Evolutionary conservation across 2,113 vertebrate genomes (phyloP).

Genomic region (Chloropsis hardwickii): DNA sequence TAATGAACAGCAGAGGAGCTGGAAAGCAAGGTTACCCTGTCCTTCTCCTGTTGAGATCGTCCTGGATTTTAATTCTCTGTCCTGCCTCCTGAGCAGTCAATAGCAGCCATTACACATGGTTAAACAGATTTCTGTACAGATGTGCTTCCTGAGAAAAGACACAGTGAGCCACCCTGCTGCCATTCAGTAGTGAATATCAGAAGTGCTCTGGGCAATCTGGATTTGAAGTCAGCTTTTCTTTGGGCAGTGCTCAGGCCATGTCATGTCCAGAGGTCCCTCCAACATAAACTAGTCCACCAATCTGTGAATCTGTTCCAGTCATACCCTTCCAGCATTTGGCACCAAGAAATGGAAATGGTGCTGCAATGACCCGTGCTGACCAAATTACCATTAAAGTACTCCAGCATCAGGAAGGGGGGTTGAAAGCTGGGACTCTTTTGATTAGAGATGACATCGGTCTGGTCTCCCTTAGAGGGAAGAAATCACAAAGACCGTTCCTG

Average conservation of each 20-base stretch:
- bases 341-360: not conserved
- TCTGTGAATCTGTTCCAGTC: not conserved
- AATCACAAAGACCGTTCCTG: not conserved
- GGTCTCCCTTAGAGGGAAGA: not conserved
- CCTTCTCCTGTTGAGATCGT: not conserved
- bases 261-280: not conserved
- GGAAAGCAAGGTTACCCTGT: conserved; percentile 42
- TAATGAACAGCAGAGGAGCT: conserved; percentile 26
- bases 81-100: not conserved
- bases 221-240: not conserved
- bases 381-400: not conserved
- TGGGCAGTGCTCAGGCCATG: not conserved
- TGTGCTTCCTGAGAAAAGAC: not conserved
- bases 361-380: not conserved
- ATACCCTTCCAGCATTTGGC: not conserved
- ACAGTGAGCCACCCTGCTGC: not conserved
- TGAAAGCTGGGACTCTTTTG: not conserved
- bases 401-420: accelerated
- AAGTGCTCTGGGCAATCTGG: not conserved
- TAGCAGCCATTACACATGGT: not conserved
- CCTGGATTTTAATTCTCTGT: conserved; percentile 11
- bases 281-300: not conserved
- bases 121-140: not conserved
- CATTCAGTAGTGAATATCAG: not conserved
- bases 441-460: not conserved